A percentile compares a stretch with the other conserved stretches of the same genome.
Evolutionary conservation across 23 tunicate genomes (phyloP).

Genomic region (Ascidia mentula): DNA sequence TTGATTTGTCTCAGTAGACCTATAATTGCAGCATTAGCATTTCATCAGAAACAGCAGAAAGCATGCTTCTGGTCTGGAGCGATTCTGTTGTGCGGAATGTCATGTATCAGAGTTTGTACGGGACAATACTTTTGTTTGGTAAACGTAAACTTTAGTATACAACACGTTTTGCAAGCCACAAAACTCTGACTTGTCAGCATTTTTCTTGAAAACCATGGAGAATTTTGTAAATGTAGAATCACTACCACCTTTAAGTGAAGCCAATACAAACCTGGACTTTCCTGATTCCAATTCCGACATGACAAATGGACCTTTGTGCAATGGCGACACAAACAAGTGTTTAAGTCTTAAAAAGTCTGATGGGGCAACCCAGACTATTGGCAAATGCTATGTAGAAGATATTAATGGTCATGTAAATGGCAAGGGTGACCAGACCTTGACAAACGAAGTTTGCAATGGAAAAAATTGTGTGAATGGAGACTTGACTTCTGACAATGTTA

Average conservation of each 20-base stretch:
- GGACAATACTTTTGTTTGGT: neutral
- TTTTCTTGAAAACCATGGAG: neutral
- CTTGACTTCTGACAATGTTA: neutral
- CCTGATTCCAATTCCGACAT: too few species aligned
- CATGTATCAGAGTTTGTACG: neutral
- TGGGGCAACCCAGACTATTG: too few species aligned
- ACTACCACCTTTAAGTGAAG: neutral
- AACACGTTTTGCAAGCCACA: neutral
- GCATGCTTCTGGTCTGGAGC: neutral
- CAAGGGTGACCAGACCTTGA: neutral
- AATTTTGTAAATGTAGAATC: neutral
- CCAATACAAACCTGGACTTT: neutral
- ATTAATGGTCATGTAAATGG: neutral
- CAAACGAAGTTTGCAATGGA: neutral
- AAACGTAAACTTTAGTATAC: neutral
- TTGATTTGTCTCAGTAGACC: too few species aligned
- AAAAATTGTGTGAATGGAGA: neutral
- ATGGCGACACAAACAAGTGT: too few species aligned
- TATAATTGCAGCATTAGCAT: too few species aligned
- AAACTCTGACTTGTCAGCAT: neutral
- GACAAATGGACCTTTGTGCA: too few species aligned
- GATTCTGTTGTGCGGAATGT: neutral
- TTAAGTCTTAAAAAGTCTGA: too few species aligned
- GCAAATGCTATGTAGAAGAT: neutral
- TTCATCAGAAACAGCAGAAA: too few species aligned